Percentiles rank a stretch among this genome's conserved stretches.
These are phyloP conservation scores for Bubo scandiacus DNA, from an alignment of 2,113 vertebrate species.

Conservation along the genomic window DNA sequence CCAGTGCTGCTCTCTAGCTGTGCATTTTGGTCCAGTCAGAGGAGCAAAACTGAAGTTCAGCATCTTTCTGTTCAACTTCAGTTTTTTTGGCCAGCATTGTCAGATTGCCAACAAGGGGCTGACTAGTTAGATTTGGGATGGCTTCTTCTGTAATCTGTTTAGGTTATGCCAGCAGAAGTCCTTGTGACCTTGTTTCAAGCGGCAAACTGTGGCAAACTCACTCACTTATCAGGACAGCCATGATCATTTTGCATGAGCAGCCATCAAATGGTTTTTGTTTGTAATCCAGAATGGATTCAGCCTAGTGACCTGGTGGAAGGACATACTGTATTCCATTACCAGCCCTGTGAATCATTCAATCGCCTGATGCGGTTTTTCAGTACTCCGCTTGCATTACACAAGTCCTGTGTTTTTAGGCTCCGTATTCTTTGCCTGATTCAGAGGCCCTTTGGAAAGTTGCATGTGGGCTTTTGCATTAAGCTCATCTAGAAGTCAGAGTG, in stretches of 20 bases:
- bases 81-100: neutral
- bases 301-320: neutral
- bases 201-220: neutral
- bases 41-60: neutral
- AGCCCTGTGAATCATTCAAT: neutral
- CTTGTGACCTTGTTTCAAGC: neutral
- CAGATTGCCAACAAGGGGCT: neutral
- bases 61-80: neutral
- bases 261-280: neutral
- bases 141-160: neutral
- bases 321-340: neutral
- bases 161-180: neutral
- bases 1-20: neutral
- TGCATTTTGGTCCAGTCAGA: neutral
- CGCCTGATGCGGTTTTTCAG: accelerated
- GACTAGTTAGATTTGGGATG: neutral
- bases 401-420: neutral
- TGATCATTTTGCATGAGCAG: neutral
- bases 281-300: neutral
- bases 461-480: neutral
- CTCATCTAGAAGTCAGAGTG: neutral
- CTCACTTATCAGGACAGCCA: neutral
- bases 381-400: neutral
- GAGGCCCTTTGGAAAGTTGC: neutral
- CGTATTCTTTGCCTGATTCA: neutral